These are phyloP conservation scores for Dendrophyllia cribrosa DNA, from an alignment of 64 coral and sea anemone genomes.

Conservation along the genomic window DNA sequence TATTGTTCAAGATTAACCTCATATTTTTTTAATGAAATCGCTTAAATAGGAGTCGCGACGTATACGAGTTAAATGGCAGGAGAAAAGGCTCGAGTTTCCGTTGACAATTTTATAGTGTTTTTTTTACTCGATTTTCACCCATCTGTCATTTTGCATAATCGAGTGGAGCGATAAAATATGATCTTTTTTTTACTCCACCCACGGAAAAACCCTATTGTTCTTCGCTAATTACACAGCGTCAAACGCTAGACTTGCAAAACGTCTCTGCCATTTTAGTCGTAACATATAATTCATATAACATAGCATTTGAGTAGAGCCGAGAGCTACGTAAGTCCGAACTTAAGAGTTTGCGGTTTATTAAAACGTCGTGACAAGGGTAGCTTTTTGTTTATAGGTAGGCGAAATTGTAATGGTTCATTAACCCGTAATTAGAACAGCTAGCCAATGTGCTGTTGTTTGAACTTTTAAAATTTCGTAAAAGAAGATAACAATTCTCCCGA, in stretches of 20 bases:
- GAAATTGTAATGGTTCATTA: constrained; percentile 33
- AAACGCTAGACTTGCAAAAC: not conserved
- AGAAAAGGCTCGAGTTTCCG: not conserved
- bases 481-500: not conserved
- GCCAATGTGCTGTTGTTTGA: not conserved
- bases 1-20: constrained; percentile 16
- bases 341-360: not conserved
- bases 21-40: not conserved
- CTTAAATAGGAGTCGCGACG: constrained; percentile 24
- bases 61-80: not conserved
- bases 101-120: not conserved
- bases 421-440: constrained; percentile 29
- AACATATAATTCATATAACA: not conserved
- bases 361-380: not conserved
- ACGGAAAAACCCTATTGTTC: constrained; percentile 19
- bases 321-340: not conserved
- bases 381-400: not conserved
- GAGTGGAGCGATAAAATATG: not conserved
- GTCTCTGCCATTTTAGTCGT: not conserved
- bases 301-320: not conserved
- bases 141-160: not conserved
- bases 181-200: constrained; percentile 28
- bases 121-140: not conserved
- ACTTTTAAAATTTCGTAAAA: not conserved
- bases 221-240: constrained; percentile 13